Conservation (phyloP, 2,113 vertebrate genomes). For the Sturnira hondurensis region DNA sequence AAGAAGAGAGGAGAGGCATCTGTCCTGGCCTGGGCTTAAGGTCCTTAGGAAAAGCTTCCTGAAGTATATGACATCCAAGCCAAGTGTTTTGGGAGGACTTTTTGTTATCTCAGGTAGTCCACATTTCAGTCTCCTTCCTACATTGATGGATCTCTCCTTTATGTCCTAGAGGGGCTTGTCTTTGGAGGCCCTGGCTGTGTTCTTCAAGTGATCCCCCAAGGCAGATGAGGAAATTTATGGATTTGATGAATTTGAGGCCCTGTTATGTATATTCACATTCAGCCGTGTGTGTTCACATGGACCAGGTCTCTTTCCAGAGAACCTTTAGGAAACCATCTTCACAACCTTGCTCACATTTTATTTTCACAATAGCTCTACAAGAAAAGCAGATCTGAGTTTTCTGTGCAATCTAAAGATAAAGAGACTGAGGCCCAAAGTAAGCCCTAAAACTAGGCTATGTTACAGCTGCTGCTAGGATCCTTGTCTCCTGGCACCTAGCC, state of each 20-base stretch:
- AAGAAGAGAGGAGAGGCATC: neutral
- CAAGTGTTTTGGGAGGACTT: neutral
- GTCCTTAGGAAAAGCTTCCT: neutral
- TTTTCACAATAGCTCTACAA: neutral
- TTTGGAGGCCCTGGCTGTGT: slow-evolving; percentile 88
- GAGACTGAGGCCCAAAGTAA: neutral
- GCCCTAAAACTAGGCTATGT: neutral
- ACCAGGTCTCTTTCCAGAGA: neutral
- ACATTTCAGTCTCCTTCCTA: neutral
- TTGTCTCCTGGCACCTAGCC: neutral
- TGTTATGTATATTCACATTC: neutral
- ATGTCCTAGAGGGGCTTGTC: slow-evolving; percentile 66
- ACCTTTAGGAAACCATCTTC: neutral
- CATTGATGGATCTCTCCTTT: neutral
- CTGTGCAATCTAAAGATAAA: neutral
- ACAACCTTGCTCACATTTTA: neutral
- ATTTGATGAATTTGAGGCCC: slow-evolving; percentile 77
- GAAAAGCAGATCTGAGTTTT: neutral
- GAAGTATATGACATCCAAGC: neutral
- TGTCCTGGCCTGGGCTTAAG: neutral
- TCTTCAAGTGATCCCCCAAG: slow-evolving; percentile 50
- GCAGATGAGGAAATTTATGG: neutral
- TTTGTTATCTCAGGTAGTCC: neutral
- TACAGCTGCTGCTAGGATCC: neutral
- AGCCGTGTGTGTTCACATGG: neutral